Percentiles rank a stretch among this genome's conserved stretches.
Evolutionary conservation across 2,797 vertebrate species (phyloP).

Genomic region (Anabacerthia variegaticeps): DNA sequence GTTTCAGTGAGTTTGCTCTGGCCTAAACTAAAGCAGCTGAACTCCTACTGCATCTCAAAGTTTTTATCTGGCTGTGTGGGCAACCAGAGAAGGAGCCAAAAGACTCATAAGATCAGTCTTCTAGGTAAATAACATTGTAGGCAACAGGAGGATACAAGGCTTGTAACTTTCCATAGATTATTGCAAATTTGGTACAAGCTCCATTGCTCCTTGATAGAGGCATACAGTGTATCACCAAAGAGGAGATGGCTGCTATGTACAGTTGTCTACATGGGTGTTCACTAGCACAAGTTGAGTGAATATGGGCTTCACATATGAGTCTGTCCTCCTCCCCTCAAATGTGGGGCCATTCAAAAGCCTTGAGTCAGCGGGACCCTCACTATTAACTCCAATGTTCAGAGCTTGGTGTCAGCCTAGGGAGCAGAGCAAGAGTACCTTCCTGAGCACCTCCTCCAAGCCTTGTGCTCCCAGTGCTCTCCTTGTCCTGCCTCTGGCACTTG

Average conservation of each 20-base stretch:
- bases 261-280: rapidly evolving
- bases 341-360: not conserved
- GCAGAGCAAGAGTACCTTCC: not conserved
- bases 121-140: not conserved
- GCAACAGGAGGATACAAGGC: not conserved
- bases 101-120: not conserved
- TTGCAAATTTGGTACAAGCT: not conserved
- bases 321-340: not conserved
- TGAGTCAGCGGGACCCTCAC: not conserved
- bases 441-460: not conserved
- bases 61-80: not conserved
- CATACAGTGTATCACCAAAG: not conserved
- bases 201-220: not conserved
- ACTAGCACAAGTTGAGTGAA: not conserved
- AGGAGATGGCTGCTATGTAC: not conserved
- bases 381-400: not conserved
- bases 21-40: not conserved
- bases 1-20: not conserved
- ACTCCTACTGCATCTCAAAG: not conserved
- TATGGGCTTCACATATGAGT: not conserved
- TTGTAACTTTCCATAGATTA: not conserved
- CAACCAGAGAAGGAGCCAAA: rapidly evolving
- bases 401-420: rapidly evolving
- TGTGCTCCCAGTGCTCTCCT: not conserved
- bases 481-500: not conserved